A percentile compares a stretch with the other conserved stretches of the same genome.
Conservation (phyloP, 2,113 vertebrate species). For the Sinocyclocheilus anshuiensis region DNA sequence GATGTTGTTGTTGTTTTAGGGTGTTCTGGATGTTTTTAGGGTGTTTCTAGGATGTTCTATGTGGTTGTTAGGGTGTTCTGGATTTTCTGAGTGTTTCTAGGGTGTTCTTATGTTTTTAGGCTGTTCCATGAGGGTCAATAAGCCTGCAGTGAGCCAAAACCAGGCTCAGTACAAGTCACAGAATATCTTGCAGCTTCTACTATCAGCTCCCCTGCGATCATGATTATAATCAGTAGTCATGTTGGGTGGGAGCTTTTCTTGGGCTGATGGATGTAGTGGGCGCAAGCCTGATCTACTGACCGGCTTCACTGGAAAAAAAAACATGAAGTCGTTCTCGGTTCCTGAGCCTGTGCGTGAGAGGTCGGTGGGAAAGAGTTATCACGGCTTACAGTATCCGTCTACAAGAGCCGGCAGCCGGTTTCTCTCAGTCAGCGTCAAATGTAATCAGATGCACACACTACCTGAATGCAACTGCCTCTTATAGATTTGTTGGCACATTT, state of each 20-base stretch:
- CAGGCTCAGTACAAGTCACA: background rate
- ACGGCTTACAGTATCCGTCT: conserved; percentile 72
- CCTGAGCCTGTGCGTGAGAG: conserved; percentile 45
- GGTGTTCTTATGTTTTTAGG: too few relatives aligned
- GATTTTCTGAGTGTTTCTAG: too few relatives aligned
- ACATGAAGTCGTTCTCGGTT: conserved; percentile 53
- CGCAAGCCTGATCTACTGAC: background rate
- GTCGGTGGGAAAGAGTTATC: conserved; percentile 62
- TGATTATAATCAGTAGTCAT: background rate
- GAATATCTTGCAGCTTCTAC: background rate
- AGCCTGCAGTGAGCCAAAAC: background rate
- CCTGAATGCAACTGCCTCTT: conserved; percentile 40
- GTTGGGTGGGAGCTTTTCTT: conserved; percentile 7
- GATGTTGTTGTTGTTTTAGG: too few relatives aligned
- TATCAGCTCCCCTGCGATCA: background rate
- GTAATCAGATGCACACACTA: conserved; percentile 66
- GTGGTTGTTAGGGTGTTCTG: too few relatives aligned
- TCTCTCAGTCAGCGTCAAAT: conserved; percentile 51
- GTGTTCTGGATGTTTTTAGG: too few relatives aligned
- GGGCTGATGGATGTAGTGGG: conserved; percentile 1
- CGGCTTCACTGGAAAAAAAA: conserved; percentile 50
- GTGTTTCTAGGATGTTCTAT: too few relatives aligned
- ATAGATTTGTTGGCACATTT: conserved; percentile 23
- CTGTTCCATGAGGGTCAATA: too few relatives aligned
- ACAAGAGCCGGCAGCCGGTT: conserved; percentile 57